Evolutionary conservation across 2,888 invertebrate species (phyloP).

Genomic region (Trissolcus japonicus): DNA sequence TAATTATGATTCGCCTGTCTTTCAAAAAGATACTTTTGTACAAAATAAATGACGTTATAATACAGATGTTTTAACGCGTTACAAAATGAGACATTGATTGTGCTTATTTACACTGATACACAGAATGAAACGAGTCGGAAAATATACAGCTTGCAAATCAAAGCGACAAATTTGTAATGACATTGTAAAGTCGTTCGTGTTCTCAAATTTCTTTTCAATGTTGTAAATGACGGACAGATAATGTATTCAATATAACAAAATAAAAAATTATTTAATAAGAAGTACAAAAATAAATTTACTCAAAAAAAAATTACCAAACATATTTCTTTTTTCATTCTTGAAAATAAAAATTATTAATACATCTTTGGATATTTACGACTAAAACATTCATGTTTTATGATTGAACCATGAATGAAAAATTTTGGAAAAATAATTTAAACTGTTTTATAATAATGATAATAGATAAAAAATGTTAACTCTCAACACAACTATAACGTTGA

Average conservation of each 20-base stretch:
- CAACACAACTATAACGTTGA: too few relatives aligned
- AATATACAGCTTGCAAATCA: too few relatives aligned
- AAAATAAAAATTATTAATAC: too few relatives aligned
- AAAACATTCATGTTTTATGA: too few relatives aligned
- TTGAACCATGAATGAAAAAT: too few relatives aligned
- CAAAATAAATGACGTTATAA: constrained; percentile 32
- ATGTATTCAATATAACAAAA: too few relatives aligned
- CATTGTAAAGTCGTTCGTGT: background rate
- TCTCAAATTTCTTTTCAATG: background rate
- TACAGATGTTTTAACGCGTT: constrained; percentile 23
- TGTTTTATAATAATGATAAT: too few relatives aligned
- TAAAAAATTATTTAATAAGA: background rate
- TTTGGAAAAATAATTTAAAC: too few relatives aligned
- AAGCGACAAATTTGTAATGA: background rate
- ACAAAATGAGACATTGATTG: constrained; percentile 17
- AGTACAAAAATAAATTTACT: background rate
- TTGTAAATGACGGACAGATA: background rate
- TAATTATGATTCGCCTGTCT: background rate
- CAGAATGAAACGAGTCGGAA: constrained; percentile 12
- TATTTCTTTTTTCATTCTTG: too few relatives aligned
- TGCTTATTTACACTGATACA: constrained; percentile 38
- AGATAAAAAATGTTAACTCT: too few relatives aligned
- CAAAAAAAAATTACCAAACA: too few relatives aligned
- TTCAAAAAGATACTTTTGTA: constrained; percentile 8
- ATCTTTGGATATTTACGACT: too few relatives aligned